phyloP scores from a whole-genome alignment of 2,113 vertebrate genomes.

The Thymallus thymallus region DNA sequence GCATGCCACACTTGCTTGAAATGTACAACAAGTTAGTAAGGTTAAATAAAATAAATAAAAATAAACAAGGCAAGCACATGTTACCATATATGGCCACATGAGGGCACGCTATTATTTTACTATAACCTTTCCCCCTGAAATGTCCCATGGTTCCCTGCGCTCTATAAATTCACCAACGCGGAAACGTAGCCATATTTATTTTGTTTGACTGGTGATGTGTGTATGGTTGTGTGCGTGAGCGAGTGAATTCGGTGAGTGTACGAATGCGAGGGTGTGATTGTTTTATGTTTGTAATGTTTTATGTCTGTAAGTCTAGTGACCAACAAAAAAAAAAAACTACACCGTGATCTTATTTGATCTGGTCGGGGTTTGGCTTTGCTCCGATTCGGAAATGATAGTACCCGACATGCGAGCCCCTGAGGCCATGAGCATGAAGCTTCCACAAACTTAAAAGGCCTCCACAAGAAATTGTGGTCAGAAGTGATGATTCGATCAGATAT shows the following conservation, averaged over 20 bases:
- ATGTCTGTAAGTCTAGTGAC: background rate
- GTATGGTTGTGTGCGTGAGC: background rate
- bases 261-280: conserved; percentile 5
- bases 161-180: conserved; percentile 11
- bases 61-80: background rate
- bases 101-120: conserved; percentile 23
- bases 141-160: conserved; percentile 50
- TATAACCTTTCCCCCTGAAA: background rate
- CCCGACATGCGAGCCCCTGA: conserved; percentile 62
- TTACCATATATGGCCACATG: conserved; percentile 31
- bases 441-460: conserved; percentile 40
- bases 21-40: no score
- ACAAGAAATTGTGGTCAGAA: conserved; percentile 73
- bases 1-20: no score
- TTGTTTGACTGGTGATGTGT: background rate
- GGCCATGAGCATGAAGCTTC: conserved; percentile 76
- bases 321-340: conserved; percentile 71
- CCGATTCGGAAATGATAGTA: conserved; percentile 80
- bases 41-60: no score
- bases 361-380: conserved; percentile 69
- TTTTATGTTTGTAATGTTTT: no score
- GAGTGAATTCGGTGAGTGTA: background rate
- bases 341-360: conserved; percentile 98
- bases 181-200: accelerated
- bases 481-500: conserved; percentile 99